A percentile compares a stretch with the other conserved stretches of the same genome.
Evolutionary conservation across 2,888 invertebrate genomes (phyloP).

Genomic region (Mimachlamys varia): DNA sequence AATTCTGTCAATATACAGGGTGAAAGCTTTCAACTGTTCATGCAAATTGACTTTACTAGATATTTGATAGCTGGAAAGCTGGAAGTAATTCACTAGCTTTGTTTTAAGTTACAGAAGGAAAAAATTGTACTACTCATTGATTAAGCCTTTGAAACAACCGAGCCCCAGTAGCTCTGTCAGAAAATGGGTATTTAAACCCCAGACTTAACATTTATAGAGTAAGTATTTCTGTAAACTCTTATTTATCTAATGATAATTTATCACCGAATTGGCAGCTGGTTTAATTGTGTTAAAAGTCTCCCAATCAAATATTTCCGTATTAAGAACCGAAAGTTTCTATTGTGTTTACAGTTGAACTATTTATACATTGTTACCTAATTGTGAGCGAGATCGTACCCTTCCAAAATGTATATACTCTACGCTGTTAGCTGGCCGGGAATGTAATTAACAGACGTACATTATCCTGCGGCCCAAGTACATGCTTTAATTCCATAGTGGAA

Average conservation of each 20-base stretch:
- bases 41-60: no score
- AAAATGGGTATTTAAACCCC: background rate
- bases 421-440: background rate
- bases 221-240: background rate
- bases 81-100: no score
- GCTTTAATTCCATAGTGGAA: background rate
- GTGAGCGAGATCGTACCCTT: background rate
- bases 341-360: background rate
- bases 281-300: constrained; percentile 24
- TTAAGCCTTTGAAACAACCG: no score
- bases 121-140: no score
- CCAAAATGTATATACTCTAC: background rate
- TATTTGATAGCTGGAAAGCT: no score
- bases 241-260: background rate
- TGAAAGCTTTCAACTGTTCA: no score
- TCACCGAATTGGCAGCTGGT: background rate
- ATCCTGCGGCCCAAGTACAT: background rate
- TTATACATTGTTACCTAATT: background rate
- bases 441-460: background rate
- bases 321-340: background rate
- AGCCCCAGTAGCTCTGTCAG: no score
- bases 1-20: no score
- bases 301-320: background rate
- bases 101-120: no score
- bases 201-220: background rate